These are phyloP conservation scores for Melipona bicolor DNA, from an alignment of 2,888 invertebrate species.

Conservation along the genomic window DNA sequence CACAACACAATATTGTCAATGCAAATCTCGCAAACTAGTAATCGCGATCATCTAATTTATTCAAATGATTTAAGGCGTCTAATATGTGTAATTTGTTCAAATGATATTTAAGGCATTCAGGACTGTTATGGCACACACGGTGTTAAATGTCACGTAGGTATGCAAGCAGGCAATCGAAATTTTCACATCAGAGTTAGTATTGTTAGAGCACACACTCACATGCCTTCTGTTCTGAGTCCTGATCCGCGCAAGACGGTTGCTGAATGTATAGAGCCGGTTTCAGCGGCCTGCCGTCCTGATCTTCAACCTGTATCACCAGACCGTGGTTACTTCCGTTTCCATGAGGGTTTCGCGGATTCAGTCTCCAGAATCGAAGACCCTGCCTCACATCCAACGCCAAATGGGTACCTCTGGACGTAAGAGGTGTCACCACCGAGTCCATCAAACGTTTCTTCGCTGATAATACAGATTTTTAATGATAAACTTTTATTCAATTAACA, in stretches of 20 bases:
- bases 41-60: not conserved
- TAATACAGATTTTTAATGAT: not conserved
- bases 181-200: slow-evolving; percentile 78
- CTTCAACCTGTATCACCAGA: slow-evolving; percentile 86
- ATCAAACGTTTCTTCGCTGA: slow-evolving; percentile 81
- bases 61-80: not conserved
- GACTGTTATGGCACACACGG: slow-evolving; percentile 68
- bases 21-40: slow-evolving; percentile 3
- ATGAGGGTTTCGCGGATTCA: slow-evolving; percentile 62
- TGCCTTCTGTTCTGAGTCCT: slow-evolving; percentile 82
- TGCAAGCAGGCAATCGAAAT: slow-evolving; percentile 49
- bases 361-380: slow-evolving; percentile 79
- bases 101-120: not conserved
- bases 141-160: slow-evolving; percentile 68
- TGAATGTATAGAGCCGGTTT: slow-evolving; percentile 85
- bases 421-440: slow-evolving; percentile 80
- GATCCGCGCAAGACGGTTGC: slow-evolving; percentile 77
- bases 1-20: slow-evolving; percentile 13
- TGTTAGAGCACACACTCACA: slow-evolving; percentile 84
- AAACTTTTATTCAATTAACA: slow-evolving; percentile 1
- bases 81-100: not conserved
- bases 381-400: slow-evolving; percentile 80
- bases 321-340: slow-evolving; percentile 83
- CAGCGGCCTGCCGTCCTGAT: slow-evolving; percentile 86
- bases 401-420: slow-evolving; percentile 77